These are phyloP conservation scores for Daboia siamensis DNA, from an alignment of 2,113 vertebrate species.

Conservation along the genomic window DNA sequence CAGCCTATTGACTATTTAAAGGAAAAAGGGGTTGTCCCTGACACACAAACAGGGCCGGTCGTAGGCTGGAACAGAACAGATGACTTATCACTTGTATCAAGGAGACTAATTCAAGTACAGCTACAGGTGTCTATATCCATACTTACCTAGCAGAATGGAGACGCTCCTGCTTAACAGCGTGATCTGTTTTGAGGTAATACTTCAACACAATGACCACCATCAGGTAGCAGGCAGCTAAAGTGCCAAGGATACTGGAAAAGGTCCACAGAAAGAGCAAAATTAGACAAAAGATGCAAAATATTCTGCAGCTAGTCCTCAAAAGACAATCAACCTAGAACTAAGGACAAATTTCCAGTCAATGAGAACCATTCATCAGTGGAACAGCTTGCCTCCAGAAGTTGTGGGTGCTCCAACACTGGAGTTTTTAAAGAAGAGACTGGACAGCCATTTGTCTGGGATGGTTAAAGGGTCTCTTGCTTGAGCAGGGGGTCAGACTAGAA, in stretches of 20 bases:
- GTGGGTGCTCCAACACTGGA: not conserved
- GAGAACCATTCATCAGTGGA: not conserved
- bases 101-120: not conserved
- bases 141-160: constrained; percentile 69
- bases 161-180: constrained; percentile 25
- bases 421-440: not conserved
- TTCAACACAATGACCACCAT: constrained; percentile 77
- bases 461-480: not conserved
- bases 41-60: too few relatives aligned
- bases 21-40: too few relatives aligned
- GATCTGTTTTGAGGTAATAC: constrained; percentile 70
- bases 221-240: constrained; percentile 82
- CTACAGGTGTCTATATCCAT: accelerated
- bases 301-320: not conserved
- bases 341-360: not conserved
- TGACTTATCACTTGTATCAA: not conserved
- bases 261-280: not conserved
- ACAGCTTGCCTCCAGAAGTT: not conserved
- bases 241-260: constrained; percentile 77
- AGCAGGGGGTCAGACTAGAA: too few relatives aligned
- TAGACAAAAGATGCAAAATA: not conserved
- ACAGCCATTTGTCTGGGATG: not conserved
- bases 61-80: too few relatives aligned
- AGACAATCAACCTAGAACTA: not conserved
- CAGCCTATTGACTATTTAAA: too few relatives aligned